Conservation (phyloP, 2,888 invertebrate genomes). For the Leptura quadrifasciata region DNA sequence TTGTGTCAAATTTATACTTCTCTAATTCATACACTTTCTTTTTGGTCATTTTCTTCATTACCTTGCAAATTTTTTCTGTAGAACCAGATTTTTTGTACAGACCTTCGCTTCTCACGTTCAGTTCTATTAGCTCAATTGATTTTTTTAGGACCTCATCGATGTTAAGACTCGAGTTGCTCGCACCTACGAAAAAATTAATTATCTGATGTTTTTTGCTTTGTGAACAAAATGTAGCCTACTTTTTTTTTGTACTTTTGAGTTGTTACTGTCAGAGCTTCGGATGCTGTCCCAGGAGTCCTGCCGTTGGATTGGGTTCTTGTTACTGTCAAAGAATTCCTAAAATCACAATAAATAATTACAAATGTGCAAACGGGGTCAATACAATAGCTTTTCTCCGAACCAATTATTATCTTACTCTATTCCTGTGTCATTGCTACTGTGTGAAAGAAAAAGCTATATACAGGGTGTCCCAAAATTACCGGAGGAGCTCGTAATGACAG, state of each 20-base stretch:
- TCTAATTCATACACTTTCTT: conserved; percentile 64
- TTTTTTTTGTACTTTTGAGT: conserved; percentile 55
- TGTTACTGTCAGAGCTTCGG: conserved; percentile 54
- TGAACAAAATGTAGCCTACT: conserved; percentile 30
- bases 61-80: conserved; percentile 74
- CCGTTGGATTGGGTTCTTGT: conserved; percentile 52
- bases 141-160: conserved; percentile 82
- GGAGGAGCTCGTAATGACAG: too few relatives aligned
- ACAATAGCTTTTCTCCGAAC: too few relatives aligned
- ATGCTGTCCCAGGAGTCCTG: conserved; percentile 61
- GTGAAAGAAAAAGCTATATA: too few relatives aligned
- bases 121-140: conserved; percentile 87
- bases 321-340: conserved; percentile 48
- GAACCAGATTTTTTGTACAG: conserved; percentile 90
- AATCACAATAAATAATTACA: conserved; percentile 3
- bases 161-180: conserved; percentile 57
- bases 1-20: conserved; percentile 81
- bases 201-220: neutral
- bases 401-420: too few relatives aligned
- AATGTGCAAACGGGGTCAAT: neutral
- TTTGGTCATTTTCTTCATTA: conserved; percentile 65
- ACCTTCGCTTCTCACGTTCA: conserved; percentile 81
- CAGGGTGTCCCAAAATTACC: too few relatives aligned
- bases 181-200: conserved; percentile 53
- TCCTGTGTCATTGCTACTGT: too few relatives aligned